A percentile compares a stretch with the other conserved stretches of the same genome.
These are phyloP conservation scores for Phalacrocorax pelagicus DNA, from an alignment of 2,113 vertebrate genomes.

Conservation along the genomic window DNA sequence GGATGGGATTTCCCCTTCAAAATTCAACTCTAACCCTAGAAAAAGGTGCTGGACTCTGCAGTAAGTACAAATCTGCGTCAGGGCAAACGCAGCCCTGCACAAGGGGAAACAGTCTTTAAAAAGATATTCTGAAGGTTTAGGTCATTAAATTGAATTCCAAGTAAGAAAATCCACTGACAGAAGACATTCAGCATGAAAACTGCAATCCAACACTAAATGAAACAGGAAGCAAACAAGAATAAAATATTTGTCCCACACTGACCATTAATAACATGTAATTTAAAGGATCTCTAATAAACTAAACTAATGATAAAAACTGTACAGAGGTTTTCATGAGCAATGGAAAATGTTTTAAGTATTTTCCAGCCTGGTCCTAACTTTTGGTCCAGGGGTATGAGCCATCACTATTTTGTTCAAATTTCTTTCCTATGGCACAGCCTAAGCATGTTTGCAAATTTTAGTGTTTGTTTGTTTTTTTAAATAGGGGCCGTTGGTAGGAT, in stretches of 20 bases:
- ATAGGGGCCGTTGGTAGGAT: background rate
- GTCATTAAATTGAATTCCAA: background rate
- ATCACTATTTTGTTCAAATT: background rate
- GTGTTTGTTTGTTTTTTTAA: background rate
- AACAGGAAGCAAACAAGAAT: background rate
- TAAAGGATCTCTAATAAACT: background rate
- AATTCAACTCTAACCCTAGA: background rate
- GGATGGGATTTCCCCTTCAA: background rate
- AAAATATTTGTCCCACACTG: fast-evolving
- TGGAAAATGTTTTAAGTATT: background rate
- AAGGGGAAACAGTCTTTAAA: background rate
- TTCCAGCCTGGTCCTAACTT: background rate
- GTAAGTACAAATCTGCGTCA: background rate
- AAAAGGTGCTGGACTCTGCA: background rate
- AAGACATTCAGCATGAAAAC: background rate
- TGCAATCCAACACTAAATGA: background rate
- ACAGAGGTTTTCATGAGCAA: background rate
- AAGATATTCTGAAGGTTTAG: background rate
- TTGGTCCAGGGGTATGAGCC: fast-evolving
- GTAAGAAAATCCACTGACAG: background rate
- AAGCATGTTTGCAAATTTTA: no score
- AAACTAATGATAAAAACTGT: background rate
- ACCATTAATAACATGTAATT: background rate
- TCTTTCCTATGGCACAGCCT: background rate
- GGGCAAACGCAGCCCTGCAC: background rate